Percentiles rank a stretch among this genome's conserved stretches.
Conservation (phyloP, 2,888 invertebrate species). For the Pyrrhia umbra region DNA sequence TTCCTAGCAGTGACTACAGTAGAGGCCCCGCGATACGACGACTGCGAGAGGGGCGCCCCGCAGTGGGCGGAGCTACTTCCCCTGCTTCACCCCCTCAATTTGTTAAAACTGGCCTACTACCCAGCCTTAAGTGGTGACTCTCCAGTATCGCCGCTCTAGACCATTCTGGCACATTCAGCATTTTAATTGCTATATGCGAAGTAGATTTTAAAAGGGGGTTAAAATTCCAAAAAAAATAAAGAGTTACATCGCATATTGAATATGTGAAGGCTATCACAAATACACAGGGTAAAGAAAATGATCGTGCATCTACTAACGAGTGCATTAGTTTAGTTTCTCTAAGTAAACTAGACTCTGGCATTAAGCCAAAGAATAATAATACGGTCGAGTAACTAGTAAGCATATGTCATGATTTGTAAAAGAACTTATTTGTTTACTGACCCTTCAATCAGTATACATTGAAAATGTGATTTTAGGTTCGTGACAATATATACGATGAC, state of each 20-base stretch:
- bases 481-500: constrained; percentile 6
- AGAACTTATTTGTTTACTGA: constrained; percentile 1
- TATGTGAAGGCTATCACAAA: constrained; percentile 7
- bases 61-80: too few relatives aligned
- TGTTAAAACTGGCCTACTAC: too few relatives aligned
- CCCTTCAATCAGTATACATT: background rate
- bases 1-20: too few relatives aligned
- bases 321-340: constrained; percentile 35
- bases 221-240: background rate
- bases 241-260: background rate
- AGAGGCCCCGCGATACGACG: too few relatives aligned
- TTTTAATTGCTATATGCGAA: background rate
- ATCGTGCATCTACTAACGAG: constrained; percentile 32
- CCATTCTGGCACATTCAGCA: too few relatives aligned
- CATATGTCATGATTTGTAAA: constrained; percentile 35
- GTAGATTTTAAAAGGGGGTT: background rate
- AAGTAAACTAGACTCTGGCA: constrained; percentile 39
- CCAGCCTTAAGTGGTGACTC: too few relatives aligned
- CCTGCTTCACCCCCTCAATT: too few relatives aligned
- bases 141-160: too few relatives aligned
- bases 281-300: constrained; percentile 24
- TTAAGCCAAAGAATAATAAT: constrained; percentile 31
- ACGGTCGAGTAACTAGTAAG: constrained; percentile 25
- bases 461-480: constrained; percentile 22
- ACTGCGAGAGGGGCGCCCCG: too few relatives aligned